Conservation (phyloP, 2,113 vertebrate species). For the Excalfactoria chinensis region DNA sequence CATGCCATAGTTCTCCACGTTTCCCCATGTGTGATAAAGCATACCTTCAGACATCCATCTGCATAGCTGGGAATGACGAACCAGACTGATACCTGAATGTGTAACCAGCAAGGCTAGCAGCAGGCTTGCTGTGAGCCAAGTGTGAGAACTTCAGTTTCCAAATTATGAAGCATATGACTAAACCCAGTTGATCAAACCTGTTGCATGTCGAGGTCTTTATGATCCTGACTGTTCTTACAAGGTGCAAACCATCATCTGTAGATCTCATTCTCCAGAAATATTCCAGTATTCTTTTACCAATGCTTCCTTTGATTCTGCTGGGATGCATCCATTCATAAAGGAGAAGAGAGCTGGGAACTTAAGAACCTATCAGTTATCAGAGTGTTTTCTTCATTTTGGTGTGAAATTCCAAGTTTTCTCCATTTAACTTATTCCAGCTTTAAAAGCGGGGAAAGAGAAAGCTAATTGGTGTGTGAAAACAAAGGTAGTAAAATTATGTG, state of each 20-base stretch:
- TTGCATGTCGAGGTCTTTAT: background rate
- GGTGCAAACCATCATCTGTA: background rate
- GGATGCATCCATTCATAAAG: background rate
- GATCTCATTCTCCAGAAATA: background rate
- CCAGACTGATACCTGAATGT: background rate
- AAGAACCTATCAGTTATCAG: background rate
- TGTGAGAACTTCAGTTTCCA: background rate
- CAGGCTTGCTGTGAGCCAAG: slow-evolving; percentile 1
- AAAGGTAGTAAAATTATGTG: background rate
- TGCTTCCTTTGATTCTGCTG: background rate
- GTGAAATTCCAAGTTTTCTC: background rate
- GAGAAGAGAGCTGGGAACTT: background rate
- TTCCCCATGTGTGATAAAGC: background rate
- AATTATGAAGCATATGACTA: background rate
- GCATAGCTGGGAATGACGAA: background rate
- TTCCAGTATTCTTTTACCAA: background rate
- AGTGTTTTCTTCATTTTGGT: background rate
- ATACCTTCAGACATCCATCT: background rate
- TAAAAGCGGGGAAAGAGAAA: background rate
- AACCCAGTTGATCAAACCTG: background rate
- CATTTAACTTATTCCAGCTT: background rate
- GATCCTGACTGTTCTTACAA: background rate
- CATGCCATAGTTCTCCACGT: background rate
- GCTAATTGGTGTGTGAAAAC: background rate
- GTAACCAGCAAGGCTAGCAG: background rate